Evolutionary conservation across 1,140 invertebrate genomes (phyloP).

Genomic region (Lepidostoma basale): DNA sequence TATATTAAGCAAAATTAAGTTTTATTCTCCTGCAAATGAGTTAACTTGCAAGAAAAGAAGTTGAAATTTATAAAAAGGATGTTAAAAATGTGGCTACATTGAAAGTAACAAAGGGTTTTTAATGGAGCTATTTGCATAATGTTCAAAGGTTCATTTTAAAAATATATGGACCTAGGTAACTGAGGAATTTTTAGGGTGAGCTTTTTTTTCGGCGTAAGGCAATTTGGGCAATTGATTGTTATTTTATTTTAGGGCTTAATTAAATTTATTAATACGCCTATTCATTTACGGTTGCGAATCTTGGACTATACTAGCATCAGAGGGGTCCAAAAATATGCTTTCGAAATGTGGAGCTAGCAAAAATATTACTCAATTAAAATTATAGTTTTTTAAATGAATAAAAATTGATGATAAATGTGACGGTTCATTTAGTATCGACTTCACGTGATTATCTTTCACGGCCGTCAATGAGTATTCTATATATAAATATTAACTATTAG

Average conservation of each 20-base stretch:
- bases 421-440: too few species aligned
- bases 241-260: background rate
- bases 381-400: too few species aligned
- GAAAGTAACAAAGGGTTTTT: conserved; percentile 4
- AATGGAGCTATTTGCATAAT: conserved; percentile 19
- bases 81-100: background rate
- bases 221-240: background rate
- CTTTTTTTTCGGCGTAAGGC: background rate
- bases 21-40: conserved; percentile 12
- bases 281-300: too few species aligned
- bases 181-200: background rate
- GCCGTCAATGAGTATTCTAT: too few species aligned
- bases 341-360: too few species aligned
- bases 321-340: too few species aligned
- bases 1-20: conserved; percentile 19
- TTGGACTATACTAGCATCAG: too few species aligned
- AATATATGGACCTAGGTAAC: background rate
- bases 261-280: too few species aligned
- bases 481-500: too few species aligned
- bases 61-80: background rate
- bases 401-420: too few species aligned
- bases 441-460: too few species aligned
- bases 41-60: conserved; percentile 8
- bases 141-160: background rate
- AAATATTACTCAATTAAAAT: too few species aligned